Conservation (phyloP, 2,888 invertebrate species). For the Athrips mouffetella region DNA sequence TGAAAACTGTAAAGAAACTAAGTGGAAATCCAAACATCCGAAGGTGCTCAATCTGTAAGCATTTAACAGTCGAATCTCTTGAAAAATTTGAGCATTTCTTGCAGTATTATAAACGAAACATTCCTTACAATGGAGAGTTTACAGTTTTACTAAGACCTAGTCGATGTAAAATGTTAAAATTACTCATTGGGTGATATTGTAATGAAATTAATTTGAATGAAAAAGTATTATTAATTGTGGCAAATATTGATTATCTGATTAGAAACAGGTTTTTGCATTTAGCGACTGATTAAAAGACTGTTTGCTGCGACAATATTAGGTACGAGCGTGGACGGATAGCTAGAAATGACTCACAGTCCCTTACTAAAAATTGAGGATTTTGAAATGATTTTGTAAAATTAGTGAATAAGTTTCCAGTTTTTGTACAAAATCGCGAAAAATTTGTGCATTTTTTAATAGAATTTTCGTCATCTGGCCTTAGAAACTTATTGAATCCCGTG, state of each 20-base stretch:
- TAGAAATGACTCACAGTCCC: too few species aligned
- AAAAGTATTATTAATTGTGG: slow-evolving; percentile 65
- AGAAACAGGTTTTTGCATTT: slow-evolving; percentile 52
- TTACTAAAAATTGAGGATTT: too few species aligned
- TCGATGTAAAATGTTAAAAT: slow-evolving; percentile 50
- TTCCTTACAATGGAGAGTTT: slow-evolving; percentile 70
- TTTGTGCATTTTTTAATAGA: too few species aligned
- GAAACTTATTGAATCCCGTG: too few species aligned
- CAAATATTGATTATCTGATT: slow-evolving; percentile 50
- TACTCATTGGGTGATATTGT: slow-evolving; percentile 73
- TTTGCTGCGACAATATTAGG: slow-evolving; percentile 55
- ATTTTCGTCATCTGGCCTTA: too few species aligned
- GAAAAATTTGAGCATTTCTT: slow-evolving; percentile 31
- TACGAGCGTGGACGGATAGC: too few species aligned
- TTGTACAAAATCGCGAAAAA: too few species aligned
- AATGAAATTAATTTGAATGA: slow-evolving; percentile 44
- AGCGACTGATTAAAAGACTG: slow-evolving; percentile 67
- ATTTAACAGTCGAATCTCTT: slow-evolving; percentile 48
- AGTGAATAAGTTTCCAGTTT: too few species aligned
- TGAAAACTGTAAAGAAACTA: too few species aligned
- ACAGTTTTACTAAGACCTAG: slow-evolving; percentile 49
- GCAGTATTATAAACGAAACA: slow-evolving; percentile 54
- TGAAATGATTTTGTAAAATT: too few species aligned
- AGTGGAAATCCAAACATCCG: not conserved
- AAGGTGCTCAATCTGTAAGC: slow-evolving; percentile 39